A percentile compares a stretch with the other conserved stretches of the same genome.
Evolutionary conservation across 1,140 invertebrate genomes (phyloP).

Genomic region (Pseudobourletiella spinata): DNA sequence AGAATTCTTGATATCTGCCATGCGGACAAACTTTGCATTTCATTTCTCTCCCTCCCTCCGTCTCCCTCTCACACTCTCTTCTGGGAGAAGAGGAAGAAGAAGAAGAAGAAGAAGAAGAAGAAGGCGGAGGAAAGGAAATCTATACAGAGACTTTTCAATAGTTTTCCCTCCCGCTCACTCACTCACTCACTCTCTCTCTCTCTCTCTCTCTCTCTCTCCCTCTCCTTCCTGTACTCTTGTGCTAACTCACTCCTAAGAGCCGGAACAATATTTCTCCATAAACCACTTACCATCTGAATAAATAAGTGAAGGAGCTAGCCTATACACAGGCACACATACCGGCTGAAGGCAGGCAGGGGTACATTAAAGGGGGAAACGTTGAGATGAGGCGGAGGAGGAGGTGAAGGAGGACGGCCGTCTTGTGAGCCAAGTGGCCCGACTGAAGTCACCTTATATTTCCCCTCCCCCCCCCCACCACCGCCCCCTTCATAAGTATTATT

Average conservation of each 20-base stretch:
- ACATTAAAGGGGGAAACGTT: not conserved
- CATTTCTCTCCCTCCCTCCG: constrained; percentile 5
- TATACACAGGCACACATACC: no score
- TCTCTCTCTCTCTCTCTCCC: no score
- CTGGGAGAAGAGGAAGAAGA: no score
- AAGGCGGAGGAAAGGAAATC: constrained; percentile 16
- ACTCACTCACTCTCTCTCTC: no score
- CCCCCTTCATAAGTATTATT: no score
- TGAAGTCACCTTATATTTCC: no score
- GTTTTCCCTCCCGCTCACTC: constrained; percentile 3
- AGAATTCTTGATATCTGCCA: constrained; percentile 21
- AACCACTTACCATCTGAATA: constrained; percentile 35
- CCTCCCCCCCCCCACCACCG: no score
- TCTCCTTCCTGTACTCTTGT: no score
- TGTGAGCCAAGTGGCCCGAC: no score
- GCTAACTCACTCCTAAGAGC: constrained; percentile 16
- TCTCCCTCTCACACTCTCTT: not conserved
- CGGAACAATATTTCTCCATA: constrained; percentile 36
- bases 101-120: no score
- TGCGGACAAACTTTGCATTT: constrained; percentile 19
- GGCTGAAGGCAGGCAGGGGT: not conserved
- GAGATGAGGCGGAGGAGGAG: not conserved
- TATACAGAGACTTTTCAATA: constrained; percentile 21
- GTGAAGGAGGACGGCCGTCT: no score
- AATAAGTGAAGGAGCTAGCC: constrained; percentile 20